These are phyloP conservation scores for Hyppa rectilinea DNA, from an alignment of 2,888 invertebrate species.

Conservation along the genomic window DNA sequence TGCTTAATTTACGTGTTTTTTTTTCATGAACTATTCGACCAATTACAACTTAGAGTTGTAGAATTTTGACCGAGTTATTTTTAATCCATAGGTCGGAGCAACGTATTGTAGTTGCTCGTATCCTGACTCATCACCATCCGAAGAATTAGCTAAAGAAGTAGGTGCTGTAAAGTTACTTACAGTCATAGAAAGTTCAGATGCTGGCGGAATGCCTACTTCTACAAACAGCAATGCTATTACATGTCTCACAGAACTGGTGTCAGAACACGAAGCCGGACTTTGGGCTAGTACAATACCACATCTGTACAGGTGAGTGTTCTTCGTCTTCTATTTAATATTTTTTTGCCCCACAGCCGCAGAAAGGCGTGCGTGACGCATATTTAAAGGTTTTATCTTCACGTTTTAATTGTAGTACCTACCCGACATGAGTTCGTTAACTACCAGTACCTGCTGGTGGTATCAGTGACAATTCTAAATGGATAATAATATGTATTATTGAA, in stretches of 20 bases:
- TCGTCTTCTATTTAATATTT: too few species aligned
- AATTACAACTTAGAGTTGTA: not conserved
- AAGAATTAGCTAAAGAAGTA: conserved; percentile 84
- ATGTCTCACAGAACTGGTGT: conserved; percentile 81
- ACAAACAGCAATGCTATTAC: conserved; percentile 72
- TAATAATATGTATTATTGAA: too few species aligned
- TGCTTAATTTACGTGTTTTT: not conserved
- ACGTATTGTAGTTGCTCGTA: conserved; percentile 82
- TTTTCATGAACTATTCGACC: not conserved
- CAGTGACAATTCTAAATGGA: too few species aligned
- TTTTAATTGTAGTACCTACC: too few species aligned
- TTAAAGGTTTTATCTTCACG: too few species aligned
- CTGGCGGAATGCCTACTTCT: conserved; percentile 79
- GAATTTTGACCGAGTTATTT: conserved; percentile 7
- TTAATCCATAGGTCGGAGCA: conserved; percentile 78
- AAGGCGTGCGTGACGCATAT: too few species aligned
- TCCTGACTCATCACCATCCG: conserved; percentile 84
- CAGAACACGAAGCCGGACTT: conserved; percentile 90
- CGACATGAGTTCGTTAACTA: too few species aligned
- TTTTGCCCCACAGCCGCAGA: too few species aligned
- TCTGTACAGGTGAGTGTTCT: conserved; percentile 88
- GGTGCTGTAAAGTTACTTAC: conserved; percentile 82
- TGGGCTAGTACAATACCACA: conserved; percentile 91
- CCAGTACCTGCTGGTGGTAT: too few species aligned
- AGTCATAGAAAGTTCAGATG: conserved; percentile 81